A percentile compares a stretch with the other conserved stretches of the same genome.
phyloP scores from a whole-genome alignment of 2,113 vertebrate species.

The Hypomesus transpacificus region DNA sequence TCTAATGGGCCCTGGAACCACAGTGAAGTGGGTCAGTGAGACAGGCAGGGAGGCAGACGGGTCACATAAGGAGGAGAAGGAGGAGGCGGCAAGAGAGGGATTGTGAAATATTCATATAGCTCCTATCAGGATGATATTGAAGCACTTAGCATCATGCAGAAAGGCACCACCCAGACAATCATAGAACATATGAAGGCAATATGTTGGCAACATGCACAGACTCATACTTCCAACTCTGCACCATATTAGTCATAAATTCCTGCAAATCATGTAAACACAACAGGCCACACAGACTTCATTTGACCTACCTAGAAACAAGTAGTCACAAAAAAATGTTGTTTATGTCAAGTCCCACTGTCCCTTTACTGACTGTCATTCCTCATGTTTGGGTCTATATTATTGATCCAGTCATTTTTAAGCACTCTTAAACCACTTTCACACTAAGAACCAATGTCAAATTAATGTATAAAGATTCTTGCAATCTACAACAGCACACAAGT shows the following conservation, averaged over 20 bases:
- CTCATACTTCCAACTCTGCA: too few species aligned
- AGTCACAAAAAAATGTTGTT: conserved; percentile 19
- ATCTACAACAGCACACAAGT: too few species aligned
- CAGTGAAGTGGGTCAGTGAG: conserved; percentile 52
- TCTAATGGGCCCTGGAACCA: conserved; percentile 43
- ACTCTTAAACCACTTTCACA: too few species aligned
- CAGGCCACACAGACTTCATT: not conserved
- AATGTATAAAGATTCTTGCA: too few species aligned
- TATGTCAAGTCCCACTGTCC: too few species aligned
- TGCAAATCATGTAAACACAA: not conserved
- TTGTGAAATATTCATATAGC: conserved; percentile 64
- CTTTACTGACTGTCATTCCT: too few species aligned
- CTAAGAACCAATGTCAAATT: too few species aligned
- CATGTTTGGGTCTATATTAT: too few species aligned
- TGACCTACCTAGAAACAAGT: conserved; percentile 28
- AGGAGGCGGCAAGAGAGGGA: conserved; percentile 23
- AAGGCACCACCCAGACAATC: not conserved
- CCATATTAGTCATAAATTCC: too few species aligned
- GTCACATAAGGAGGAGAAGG: conserved; percentile 32
- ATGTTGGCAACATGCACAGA: not conserved
- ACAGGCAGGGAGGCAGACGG: conserved; percentile 3
- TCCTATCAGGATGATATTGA: conserved; percentile 22
- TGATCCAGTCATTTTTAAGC: too few species aligned
- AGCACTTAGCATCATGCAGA: conserved; percentile 12
- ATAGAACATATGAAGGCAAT: not conserved